Evolutionary conservation across 2,888 invertebrate genomes (phyloP), one percentile per base, ranked within the genome.

Genomic region (Scrobipalpa atriplicella): DNA sequence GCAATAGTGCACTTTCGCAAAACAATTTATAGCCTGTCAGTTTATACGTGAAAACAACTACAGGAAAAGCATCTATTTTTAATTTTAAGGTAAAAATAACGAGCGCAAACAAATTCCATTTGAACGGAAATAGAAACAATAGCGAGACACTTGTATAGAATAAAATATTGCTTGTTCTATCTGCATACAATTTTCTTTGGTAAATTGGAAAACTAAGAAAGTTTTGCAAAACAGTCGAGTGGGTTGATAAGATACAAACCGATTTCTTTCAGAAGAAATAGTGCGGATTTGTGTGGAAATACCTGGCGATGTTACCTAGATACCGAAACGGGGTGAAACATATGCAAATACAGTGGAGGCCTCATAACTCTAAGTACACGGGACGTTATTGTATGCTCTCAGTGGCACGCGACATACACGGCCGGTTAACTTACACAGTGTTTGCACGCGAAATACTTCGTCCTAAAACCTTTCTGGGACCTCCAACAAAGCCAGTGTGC

Each of bases 21-120:
- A 62, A 62, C 47, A 62, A 62, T 62, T 62, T 62, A 62, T 47
- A 47, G 62, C 62, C 47, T 62, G 62, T 29, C 43, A 41, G 62
- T 62, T 62, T 19, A 43, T 16, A 19, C 29, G 41, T n/a, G 29
- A 38, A 29, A 38, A 58, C 36, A 58, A 58, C 47, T 47, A 47
- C 47, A 47, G 3, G 47, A 16, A 16, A n/a, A 47, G 43, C 47
- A 47, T 43, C 39, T 5, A n/a, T 47, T 47, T 47, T 47, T 47
- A 8, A 16, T 47, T 16, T 47, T 47, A 1, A 16, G n/a, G 3
- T 47, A 47, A 47, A n/a, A 47, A 47, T 16, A 47, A 16, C 47
- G 16, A n/a, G n/a, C 13, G 7, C 3, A 16, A 47, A 16, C 8
- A 47, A 47, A 47, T 47, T 47, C 16, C n/a, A 47, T 47, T 47